Evolutionary conservation across 1,140 invertebrate genomes (phyloP).

Genomic region (Neotoxoptera formosana): DNA sequence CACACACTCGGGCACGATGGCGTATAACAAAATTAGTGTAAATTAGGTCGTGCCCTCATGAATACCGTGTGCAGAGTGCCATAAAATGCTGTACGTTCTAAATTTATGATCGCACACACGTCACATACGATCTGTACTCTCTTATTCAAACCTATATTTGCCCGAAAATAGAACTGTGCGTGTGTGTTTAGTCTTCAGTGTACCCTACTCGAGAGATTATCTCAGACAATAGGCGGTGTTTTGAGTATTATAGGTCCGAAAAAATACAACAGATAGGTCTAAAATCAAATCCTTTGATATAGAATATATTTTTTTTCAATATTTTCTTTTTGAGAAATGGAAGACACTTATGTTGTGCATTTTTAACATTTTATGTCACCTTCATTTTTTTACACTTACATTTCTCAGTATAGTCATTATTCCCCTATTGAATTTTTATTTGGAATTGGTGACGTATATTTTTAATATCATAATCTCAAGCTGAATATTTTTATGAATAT

Average conservation of each 20-base stretch:
- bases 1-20: background rate
- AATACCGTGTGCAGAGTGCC: background rate
- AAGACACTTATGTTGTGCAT: background rate
- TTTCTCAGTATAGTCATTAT: background rate
- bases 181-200: background rate
- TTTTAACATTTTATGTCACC: background rate
- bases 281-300: background rate
- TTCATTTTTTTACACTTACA: background rate
- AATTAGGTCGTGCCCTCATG: conserved; percentile 23
- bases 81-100: background rate
- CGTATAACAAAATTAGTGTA: conserved; percentile 5
- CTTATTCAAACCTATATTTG: background rate
- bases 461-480: background rate
- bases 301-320: background rate
- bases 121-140: background rate
- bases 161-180: background rate
- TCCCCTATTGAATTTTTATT: background rate
- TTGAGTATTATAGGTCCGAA: background rate
- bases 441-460: background rate
- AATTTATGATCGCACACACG: background rate
- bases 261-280: background rate
- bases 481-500: background rate
- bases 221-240: background rate
- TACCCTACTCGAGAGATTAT: background rate
- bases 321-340: background rate